Conservation (phyloP, 2,888 invertebrate genomes). For the Macaria liturata region DNA sequence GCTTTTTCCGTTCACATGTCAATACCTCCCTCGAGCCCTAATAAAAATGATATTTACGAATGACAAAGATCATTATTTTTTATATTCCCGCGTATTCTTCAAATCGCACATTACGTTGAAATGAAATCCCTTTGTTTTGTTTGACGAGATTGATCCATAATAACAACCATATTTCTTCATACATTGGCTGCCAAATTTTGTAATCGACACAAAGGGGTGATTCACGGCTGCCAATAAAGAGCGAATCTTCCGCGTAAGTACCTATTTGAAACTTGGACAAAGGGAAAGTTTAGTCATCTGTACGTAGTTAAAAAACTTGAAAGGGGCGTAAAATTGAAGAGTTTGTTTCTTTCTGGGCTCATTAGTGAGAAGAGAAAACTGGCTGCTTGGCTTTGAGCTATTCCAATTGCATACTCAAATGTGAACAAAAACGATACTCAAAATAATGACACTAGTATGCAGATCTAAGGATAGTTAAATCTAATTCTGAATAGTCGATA, state of each 20-base stretch:
- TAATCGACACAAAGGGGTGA: conserved; percentile 6
- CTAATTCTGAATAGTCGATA: too few relatives aligned
- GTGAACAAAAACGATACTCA: too few relatives aligned
- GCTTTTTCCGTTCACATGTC: conserved; percentile 22
- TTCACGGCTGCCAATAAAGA: conserved; percentile 5
- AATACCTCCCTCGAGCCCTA: conserved; percentile 21
- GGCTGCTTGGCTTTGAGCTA: too few relatives aligned
- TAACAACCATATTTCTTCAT: conserved; percentile 11
- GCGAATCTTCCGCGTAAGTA: neutral
- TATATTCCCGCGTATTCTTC: conserved; percentile 11
- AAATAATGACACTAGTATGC: too few relatives aligned
- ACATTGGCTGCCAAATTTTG: conserved; percentile 1
- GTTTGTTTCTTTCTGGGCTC: too few relatives aligned
- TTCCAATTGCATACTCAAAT: too few relatives aligned
- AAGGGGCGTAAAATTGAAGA: too few relatives aligned
- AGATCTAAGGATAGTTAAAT: too few relatives aligned
- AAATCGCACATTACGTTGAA: conserved; percentile 7
- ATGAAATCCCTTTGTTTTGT: conserved; percentile 15
- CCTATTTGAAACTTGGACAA: too few relatives aligned
- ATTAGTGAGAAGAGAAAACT: too few relatives aligned
- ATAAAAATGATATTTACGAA: conserved; percentile 31
- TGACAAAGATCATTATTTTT: conserved; percentile 26
- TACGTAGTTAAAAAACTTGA: too few relatives aligned
- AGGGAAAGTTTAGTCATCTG: too few relatives aligned
- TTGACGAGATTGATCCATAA: conserved; percentile 6